These are phyloP conservation scores for Vidua macroura DNA, from an alignment of 2,113 vertebrate genomes.

Conservation along the genomic window DNA sequence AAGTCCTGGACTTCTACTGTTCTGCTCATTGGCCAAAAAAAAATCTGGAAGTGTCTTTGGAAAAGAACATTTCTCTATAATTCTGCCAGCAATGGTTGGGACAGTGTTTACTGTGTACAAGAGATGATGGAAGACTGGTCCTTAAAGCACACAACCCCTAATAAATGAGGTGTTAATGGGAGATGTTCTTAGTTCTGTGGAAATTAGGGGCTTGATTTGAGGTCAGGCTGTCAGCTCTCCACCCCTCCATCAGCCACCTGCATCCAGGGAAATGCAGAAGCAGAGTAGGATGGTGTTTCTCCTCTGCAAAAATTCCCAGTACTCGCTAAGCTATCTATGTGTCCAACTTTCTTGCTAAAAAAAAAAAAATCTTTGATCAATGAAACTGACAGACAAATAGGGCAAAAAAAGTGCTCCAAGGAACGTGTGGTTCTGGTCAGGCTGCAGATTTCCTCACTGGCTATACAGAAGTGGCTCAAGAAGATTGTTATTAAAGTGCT, in stretches of 20 bases:
- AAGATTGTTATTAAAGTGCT: neutral
- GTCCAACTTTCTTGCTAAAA: neutral
- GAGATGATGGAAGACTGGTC: neutral
- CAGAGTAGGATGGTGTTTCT: neutral
- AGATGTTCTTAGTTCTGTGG: neutral
- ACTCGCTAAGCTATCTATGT: neutral
- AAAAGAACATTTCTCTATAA: neutral
- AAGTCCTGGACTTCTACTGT: neutral
- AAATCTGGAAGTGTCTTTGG: neutral
- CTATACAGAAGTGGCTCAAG: neutral
- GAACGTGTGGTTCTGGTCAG: neutral
- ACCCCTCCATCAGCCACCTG: neutral
- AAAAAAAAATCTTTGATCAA: neutral
- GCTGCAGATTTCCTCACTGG: neutral
- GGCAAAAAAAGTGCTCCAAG: neutral
- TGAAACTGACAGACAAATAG: neutral
- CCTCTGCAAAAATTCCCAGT: neutral
- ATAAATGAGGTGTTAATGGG: neutral
- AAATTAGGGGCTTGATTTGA: neutral
- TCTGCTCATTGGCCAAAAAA: neutral
- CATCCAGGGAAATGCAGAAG: neutral
- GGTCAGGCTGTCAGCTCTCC: neutral
- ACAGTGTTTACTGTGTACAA: neutral
- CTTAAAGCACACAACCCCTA: neutral
- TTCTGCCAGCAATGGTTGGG: neutral